Percentiles rank a stretch among this genome's conserved stretches.
Evolutionary conservation across 2,888 invertebrate species (phyloP).

Genomic region (Brassicogethes aeneus): DNA sequence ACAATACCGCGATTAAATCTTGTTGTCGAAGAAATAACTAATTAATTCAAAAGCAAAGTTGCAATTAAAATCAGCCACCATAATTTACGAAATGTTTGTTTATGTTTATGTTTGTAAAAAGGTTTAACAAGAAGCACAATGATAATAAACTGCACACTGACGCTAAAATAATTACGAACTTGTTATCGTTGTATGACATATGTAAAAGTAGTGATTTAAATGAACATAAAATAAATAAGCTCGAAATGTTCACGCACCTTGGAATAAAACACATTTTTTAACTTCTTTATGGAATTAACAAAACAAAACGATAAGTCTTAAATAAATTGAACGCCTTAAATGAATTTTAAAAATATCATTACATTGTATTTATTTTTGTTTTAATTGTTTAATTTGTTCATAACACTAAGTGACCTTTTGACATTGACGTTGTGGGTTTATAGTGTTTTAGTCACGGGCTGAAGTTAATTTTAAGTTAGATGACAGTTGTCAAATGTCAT

Average conservation of each 20-base stretch:
- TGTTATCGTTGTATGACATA: conserved; percentile 16
- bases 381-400: no score
- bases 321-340: no score
- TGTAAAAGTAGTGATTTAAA: conserved; percentile 13
- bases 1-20: neutral
- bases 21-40: neutral
- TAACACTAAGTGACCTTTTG: no score
- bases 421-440: no score
- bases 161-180: conserved; percentile 14
- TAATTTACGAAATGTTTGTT: conserved; percentile 2
- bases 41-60: neutral
- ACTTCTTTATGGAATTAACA: no score
- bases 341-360: no score
- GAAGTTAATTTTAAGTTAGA: no score
- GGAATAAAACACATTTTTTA: no score
- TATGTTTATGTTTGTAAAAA: neutral
- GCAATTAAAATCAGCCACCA: neutral
- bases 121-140: conserved; percentile 8
- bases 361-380: no score
- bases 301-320: no score
- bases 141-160: conserved; percentile 11
- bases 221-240: conserved; percentile 13
- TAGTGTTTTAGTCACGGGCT: no score
- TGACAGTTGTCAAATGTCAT: no score
- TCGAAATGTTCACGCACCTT: conserved; percentile 4